Evolutionary conservation across 2,113 vertebrate species (phyloP).

Genomic region (Balaenoptera acutorostrata): DNA sequence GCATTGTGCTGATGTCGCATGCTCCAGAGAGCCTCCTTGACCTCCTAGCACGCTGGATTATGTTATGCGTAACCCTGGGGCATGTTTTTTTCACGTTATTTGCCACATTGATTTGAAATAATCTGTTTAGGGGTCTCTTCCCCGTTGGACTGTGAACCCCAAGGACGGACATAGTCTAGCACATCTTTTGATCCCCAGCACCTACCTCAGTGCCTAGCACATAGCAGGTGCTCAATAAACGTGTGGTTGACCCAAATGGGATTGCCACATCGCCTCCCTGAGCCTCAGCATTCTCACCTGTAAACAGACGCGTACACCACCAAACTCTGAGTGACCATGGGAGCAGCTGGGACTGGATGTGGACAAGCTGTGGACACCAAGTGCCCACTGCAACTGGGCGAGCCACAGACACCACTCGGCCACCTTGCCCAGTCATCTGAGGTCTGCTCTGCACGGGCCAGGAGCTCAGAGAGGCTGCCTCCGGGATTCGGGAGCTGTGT

Average conservation of each 20-base stretch:
- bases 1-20: too few relatives aligned
- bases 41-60: neutral
- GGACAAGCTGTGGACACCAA: fast-evolving
- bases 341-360: neutral
- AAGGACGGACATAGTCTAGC: neutral
- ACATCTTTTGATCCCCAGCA: neutral
- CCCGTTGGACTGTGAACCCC: neutral
- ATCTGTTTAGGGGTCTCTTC: neutral
- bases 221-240: neutral
- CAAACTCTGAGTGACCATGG: neutral
- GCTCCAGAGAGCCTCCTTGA: neutral
- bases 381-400: neutral
- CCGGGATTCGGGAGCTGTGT: neutral
- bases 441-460: neutral
- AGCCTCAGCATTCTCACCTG: neutral
- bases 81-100: neutral
- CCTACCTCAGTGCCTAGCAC: neutral
- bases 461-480: neutral
- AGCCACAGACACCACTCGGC: neutral
- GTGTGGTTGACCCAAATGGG: neutral
- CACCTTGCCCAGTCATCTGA: neutral
- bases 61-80: neutral
- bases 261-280: neutral
- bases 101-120: neutral
- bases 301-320: neutral